Evolutionary conservation across 2,113 vertebrate genomes (phyloP), one percentile per base, ranked within the genome.

Genomic region (Synodontis membranacea): DNA sequence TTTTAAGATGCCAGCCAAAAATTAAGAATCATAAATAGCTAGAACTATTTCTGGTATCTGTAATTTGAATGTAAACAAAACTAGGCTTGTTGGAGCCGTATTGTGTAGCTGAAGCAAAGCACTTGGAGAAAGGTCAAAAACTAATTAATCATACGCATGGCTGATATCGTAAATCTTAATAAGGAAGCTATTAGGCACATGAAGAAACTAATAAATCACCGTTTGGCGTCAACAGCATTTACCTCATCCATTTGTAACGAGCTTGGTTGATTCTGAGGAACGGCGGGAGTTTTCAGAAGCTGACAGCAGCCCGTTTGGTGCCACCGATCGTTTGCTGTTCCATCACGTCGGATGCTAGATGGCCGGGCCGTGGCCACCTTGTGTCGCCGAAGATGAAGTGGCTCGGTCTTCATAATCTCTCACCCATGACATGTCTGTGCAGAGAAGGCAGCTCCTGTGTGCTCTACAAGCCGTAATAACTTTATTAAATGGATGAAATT

Each of bases 131-230:
- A 52, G 83, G 50, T 64, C 48, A 42, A 64, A 87, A 87, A 78
- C 80, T 66, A 86, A 89, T 90, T 88, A 89, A 88, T 90, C 86
- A 87, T 82, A 79, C 60, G 62, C 19, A n/a, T 19, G 84, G 83
- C 86, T 84, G 86, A 87, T 84, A 86, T 86, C 84, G 68, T 90
- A 90, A 90, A 90, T 89, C 89, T 86, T 87, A 87, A 90, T 87
- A 89, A 90, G 88, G 88, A 87, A 89, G 80, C 88, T 86, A 89
- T 89, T 89, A 90, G 82, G 88, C 50, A 76, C 75, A 84, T 90
- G 80, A 87, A 88, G 89, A 86, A 82, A 87, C 85, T 80, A 89
- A 89, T 90, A 90, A 89, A 89, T 90, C 88, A 90, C 52, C 58
- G 81, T 85, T 81, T 80, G 64, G 44, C 75, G 86, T 86, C 88